Evolutionary conservation across 2,113 vertebrate species (phyloP).

Genomic region (Hassar affinis): DNA sequence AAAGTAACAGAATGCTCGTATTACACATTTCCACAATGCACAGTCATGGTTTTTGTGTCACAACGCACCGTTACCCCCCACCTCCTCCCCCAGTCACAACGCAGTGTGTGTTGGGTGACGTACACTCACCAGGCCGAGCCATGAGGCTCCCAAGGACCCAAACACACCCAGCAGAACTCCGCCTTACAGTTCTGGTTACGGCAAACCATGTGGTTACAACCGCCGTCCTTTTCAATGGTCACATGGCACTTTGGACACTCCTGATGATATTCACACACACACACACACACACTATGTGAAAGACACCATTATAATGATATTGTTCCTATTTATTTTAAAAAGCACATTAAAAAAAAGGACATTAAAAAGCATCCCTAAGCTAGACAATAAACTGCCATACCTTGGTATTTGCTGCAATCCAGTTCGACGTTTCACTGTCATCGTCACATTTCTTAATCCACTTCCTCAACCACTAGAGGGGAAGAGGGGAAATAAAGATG

Average conservation of each 20-base stretch:
- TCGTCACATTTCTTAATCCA: conserved; percentile 99
- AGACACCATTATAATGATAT: neutral
- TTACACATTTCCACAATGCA: too few relatives aligned
- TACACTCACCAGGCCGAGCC: conserved; percentile 93
- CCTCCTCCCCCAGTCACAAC: neutral
- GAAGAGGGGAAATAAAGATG: conserved; percentile 31
- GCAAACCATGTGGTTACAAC: conserved; percentile 99
- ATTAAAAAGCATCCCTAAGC: neutral
- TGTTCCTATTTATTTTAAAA: neutral
- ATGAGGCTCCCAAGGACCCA: conserved; percentile 98
- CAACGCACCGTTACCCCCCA: neutral
- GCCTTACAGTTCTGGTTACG: conserved; percentile 99
- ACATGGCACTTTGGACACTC: conserved; percentile 99
- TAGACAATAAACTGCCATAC: conserved; percentile 58
- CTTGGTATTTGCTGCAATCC: conserved; percentile 99
- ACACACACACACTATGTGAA: neutral
- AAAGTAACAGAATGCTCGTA: too few relatives aligned
- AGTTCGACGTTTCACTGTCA: conserved; percentile 99
- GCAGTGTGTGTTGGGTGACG: neutral
- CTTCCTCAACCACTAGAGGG: conserved; percentile 92
- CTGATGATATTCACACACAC: conserved; percentile 63
- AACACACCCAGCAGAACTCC: conserved; percentile 99
- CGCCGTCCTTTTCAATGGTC: conserved; percentile 98
- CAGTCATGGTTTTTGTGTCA: too few relatives aligned
- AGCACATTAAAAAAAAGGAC: neutral